Evolutionary conservation across 2,888 invertebrate species (phyloP), one percentile per base, ranked within the genome.

Genomic region (Anodontia alba): DNA sequence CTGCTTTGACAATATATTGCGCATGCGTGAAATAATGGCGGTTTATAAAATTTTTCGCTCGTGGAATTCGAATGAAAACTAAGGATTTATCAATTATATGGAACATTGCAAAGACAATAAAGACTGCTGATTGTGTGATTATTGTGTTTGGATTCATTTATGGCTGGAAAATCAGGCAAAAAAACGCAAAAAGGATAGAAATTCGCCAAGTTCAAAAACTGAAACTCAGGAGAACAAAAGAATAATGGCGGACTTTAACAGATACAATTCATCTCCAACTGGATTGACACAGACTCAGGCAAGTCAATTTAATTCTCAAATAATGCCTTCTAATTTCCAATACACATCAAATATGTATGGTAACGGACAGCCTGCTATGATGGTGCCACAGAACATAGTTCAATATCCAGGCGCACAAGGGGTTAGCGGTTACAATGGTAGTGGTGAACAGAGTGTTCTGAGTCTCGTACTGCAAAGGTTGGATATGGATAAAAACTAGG

Each of bases 401-500:
- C 10, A 15, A 10, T 33, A 31, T 17, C 62, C 62, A 62, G 54
- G 23, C 26, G 17, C 62, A 2, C 54, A 23, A 15, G 54, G 54
- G 7, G 12, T 38, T 5, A 12, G 7, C 5, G 38, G 38, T 10
- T 7, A 5, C 10, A 49, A 23, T 20, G 20, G 20, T 23, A 7
- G 62, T 33, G 10, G 29, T 3, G 62, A 62, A 33, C 62, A 31
- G 33, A 17, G 33, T 31, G 1, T 17, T 33, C 31, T 62, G 62
- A 17, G n/a, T 33, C 62, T 62, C 1, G 33, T 62, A 62, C 23
- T 71, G 5, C 71, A 71, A 36, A 31, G 54, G n/a, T 36, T 71
- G 1, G 71, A 36, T n/a, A 71, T 71, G 43, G 71, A 71, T n/a
- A 31, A 38, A 71, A 51, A 26, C 51, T 71, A 17, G 33, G 33